Base-by-base conservation (phyloP, 2,888 invertebrate species). In the Thera obeliscata region DNA sequence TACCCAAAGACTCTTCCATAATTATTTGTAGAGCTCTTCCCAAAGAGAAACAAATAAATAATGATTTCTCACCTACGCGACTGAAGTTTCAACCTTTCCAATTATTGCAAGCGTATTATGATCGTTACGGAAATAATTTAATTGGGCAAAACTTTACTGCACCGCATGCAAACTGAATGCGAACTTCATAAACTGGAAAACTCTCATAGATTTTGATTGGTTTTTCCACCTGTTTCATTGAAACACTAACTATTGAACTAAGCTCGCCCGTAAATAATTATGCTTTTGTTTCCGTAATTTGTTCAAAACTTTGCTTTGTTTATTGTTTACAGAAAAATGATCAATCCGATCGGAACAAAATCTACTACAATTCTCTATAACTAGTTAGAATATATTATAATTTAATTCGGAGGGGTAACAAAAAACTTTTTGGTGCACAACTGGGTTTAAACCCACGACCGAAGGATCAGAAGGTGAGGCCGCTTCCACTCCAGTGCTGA, bases 141-240 rank as follows among this genome's bases (percentile, higher is more conserved):
- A 56, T 38, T 56, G 56, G 56, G 9, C 8, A 12, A 48, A 56
- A 41, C 41, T 48, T 56, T 56, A 33, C 8, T 43, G 50, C 46
- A 54, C 22, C 48, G 22, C 46, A 22, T 46, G 57, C 61, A n/a
- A 54, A 9, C 48, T 48, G 9, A 58, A 66, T 46, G 4, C 35
- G 8, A 61, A 61, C 41, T 57, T 52, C 35, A 66, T 41, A 36
- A 61, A 61, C 56, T 43, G 22, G 22, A 33, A 36, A 61, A 66
- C 61, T 61, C 60, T 41, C 22, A 56, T 36, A 57, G 46, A 58
- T 57, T 61, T 64, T 61, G 61, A 66, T 66, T 61, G 55, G 66
- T 55, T 61, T 64, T 61, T 55, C 56, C 59, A 64, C 63, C 56
- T 56, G 58, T 55, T 66, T 48, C 61, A 11, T 59, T 54, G 52